Evolutionary conservation across 2,888 invertebrate genomes (phyloP), one percentile per base, ranked within the genome.

Genomic region (Oligia strigilis): DNA sequence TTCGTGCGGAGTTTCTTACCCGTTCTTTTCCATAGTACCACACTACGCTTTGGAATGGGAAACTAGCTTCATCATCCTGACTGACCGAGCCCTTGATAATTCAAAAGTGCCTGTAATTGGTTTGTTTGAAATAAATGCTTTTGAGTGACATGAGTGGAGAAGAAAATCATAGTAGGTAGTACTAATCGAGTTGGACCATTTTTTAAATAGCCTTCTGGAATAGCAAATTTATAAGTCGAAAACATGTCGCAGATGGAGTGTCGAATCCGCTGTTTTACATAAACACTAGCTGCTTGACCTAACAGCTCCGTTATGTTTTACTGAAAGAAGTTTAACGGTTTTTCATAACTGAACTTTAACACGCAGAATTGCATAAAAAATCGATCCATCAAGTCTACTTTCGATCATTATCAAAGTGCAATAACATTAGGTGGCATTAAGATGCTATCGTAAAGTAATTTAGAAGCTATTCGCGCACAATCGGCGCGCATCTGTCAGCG

Each of bases 401-500:
- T 67, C 62, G 82, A 84, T 82, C n/a, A 40, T 19, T 60, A 83
- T 73, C 75, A 67, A 46, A 75, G 64, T 74, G 74, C 75, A 76
- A 72, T 74, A 77, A 82, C 78, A 81, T 80, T 84, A 84, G 43
- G 46, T 62, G n/a, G 66, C 75, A 81, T 82, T 85, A 85, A 84
- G 85, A 86, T 82, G 70, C 70, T 83, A 87, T 83, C 88, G 75
- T 75, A 75, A 84, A 84, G 82, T 92, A 90, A 92, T 93, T 90
- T 89, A 90, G 87, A 85, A 90, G 90, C 92, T 92, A 93, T 94
- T 91, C 91, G 91, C 83, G 87, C 82, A 89, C 93, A 92, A 93
- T 93, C 91, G 90, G 89, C 80, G 90, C 88, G 88, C 93, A 93
- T 94, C 93, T 93, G 93, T 91, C 91, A 87, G 80, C 77, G 77